These are phyloP conservation scores for Rhamnusium bicolor DNA, from an alignment of 2,888 invertebrate genomes.

Conservation along the genomic window DNA sequence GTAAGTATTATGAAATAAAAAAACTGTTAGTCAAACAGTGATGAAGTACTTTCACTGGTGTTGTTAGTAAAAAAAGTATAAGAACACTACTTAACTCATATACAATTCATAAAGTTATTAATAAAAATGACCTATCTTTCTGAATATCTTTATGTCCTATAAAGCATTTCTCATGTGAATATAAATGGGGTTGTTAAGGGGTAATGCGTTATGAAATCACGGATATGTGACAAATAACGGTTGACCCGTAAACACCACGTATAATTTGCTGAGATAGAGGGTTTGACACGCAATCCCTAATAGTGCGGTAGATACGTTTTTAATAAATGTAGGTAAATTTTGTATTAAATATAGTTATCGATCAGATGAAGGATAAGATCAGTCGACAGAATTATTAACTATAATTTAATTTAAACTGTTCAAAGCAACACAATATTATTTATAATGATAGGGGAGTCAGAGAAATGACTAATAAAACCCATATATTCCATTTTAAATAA, in stretches of 20 bases:
- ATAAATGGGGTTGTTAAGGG: constrained; percentile 31
- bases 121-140: constrained; percentile 14
- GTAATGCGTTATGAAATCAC: constrained; percentile 65
- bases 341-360: too few species aligned
- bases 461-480: too few species aligned
- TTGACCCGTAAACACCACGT: constrained; percentile 67
- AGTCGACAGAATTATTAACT: too few species aligned
- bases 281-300: constrained; percentile 61
- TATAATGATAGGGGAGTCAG: too few species aligned
- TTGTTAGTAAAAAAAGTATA: not conserved
- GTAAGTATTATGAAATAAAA: too few species aligned
- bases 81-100: not conserved
- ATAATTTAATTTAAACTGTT: too few species aligned
- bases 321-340: not conserved
- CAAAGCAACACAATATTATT: too few species aligned
- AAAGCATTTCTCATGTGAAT: constrained; percentile 38
- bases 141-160: constrained; percentile 21
- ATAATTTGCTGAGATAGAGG: constrained; percentile 66
- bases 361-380: too few species aligned
- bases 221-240: constrained; percentile 67
- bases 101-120: constrained; percentile 2
- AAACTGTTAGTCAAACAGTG: not conserved
- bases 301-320: constrained; percentile 32
- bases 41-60: not conserved
- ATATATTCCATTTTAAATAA: too few species aligned